Evolutionary conservation across 2,113 vertebrate genomes (phyloP), one percentile per base, ranked within the genome.

Genomic region (Siniperca knerii): DNA sequence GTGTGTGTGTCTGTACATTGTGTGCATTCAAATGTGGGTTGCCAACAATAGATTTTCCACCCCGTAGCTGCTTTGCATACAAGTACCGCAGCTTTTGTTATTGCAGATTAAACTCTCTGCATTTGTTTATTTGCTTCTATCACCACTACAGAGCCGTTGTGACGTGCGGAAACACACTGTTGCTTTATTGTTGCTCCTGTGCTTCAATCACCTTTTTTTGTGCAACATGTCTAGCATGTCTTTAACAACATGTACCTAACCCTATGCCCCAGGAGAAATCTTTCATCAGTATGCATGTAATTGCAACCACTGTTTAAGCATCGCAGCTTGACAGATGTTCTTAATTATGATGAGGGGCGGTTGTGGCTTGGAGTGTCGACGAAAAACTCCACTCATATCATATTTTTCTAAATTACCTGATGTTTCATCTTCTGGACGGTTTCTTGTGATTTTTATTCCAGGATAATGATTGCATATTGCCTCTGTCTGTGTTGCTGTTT

Each of bases 11-110:
- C 16, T 77, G 82, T 65, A 55, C 72, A 75, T 86, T 76, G 37
- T 84, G 80, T 37, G 35, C 65, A 73, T 71, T 86, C 73, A 80
- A 72, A 84, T 90, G 77, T 2, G n/a, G 37, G 48, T 42, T 73
- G 74, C 85, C 75, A 81, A 79, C 82, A 91, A 81, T 70, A 68
- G 74, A 79, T 77, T 84, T 58, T 84, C 65, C 75, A 62, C 29
- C 72, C 57, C 25, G 67, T 37, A 58, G 52, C 78, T 83, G 81
- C 68, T 80, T 72, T 89, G 77, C 88, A 92, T 87, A 69, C 81
- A 67, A 81, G 79, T 77, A 21, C 52, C 48, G 46, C 37, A 65
- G 79, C 52, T 64, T 83, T 79, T 44, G 18, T 73, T 25, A 64
- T 73, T 46, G 37, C 48, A 55, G 37, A 70, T 57, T 5, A 21